Base-by-base conservation (phyloP, 2,888 invertebrate genomes). In the Byasa hedistus region DNA sequence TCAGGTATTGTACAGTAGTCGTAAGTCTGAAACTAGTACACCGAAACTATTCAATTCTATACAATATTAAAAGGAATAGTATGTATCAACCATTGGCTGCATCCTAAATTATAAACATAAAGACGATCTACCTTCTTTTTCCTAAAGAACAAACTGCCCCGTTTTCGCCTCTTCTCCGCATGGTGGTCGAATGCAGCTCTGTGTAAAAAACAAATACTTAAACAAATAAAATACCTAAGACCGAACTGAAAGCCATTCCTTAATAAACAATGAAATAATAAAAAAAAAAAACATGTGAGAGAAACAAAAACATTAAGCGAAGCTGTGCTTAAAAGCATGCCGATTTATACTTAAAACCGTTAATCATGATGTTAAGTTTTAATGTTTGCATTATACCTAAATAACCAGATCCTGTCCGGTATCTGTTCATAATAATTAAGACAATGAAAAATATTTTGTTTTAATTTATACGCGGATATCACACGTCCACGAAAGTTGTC, bases 111-210 rank as follows among this genome's bases (percentile, higher is more conserved):
- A 48, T 59, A 44, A 39, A 32, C 23, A 36, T 10, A 61, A 55
- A 48, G 10, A 64, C 1, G n/a, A 48, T 66, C 15, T 71, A 91
- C 97, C 94, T 97, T 97, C 87, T 97, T 97, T 89, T 97, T 98
- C 73, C 97, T 94, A 83, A 97, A 98, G 93, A 98, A 98, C 68
- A 98, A 89, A 73, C 97, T 97, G 64, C 97, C 97, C 61, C 97
- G 92, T 90, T 98, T 98, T 74, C 97, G 93, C 76, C 97, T 92
- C 82, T 98, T 97, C 79, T 96, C 96, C 23, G 96, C 94, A 81
- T 96, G 96, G 79, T 95, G 95, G 78, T 95, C 95, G 74, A 94
- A 93, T 44, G 93, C 89, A 75, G 93, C 92, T 80, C 93, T 93
- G 88, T 57, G n/a, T 52, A 65, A 58, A 57, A 65, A n/a, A 32